Percentiles rank a stretch among this genome's conserved stretches.
Conservation (phyloP, 2,888 invertebrate genomes). For the Phengaris alcon region DNA sequence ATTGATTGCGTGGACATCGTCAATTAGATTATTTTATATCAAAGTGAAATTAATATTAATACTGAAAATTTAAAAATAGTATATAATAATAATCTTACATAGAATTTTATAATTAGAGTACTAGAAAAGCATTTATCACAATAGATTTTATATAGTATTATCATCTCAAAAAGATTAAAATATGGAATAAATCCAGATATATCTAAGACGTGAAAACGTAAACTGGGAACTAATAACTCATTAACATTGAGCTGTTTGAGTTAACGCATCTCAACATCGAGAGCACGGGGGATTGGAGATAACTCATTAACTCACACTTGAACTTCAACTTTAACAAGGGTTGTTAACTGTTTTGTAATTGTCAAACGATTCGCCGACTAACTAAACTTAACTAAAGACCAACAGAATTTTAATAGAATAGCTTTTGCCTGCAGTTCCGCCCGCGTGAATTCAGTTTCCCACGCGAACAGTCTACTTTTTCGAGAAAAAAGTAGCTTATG, state of each 20-base stretch:
- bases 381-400: background rate
- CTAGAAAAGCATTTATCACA: no score
- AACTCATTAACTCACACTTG: conserved; percentile 29
- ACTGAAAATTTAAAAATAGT: no score
- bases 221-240: conserved; percentile 25
- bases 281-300: background rate
- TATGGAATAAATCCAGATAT: background rate
- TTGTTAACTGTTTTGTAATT: conserved; percentile 18
- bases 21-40: background rate
- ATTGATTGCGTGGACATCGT: background rate
- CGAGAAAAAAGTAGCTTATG: no score
- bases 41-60: no score
- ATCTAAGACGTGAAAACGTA: background rate
- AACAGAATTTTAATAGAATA: background rate
- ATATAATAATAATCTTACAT: no score
- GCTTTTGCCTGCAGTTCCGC: no score
- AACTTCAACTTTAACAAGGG: conserved; percentile 20
- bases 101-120: no score
- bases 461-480: no score
- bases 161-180: background rate
- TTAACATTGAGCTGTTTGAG: conserved; percentile 27
- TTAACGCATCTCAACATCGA: conserved; percentile 25
- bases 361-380: background rate
- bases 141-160: no score
- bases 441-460: no score